Conservation (phyloP, 2,888 invertebrate species). For the Athripsodes cinereus region DNA sequence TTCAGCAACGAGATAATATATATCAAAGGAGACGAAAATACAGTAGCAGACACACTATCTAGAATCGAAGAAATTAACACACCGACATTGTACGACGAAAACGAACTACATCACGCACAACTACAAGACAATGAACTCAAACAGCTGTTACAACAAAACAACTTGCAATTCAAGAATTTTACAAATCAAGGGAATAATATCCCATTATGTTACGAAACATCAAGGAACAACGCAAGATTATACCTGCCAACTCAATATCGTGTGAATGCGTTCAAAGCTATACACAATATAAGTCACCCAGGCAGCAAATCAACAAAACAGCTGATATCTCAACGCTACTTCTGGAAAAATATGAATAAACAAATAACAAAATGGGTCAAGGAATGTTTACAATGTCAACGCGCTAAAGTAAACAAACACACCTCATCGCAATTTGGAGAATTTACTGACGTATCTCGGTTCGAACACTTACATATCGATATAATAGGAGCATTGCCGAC, state of each 20-base stretch:
- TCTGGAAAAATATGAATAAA: constrained; percentile 27
- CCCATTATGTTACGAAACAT: neutral
- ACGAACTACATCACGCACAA: neutral
- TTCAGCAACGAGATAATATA: neutral
- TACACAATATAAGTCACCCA: neutral
- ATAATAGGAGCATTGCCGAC: neutral
- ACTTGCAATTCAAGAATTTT: neutral
- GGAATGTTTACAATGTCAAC: constrained; percentile 2
- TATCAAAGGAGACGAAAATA: neutral
- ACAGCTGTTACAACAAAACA: neutral
- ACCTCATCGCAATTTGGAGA: neutral
- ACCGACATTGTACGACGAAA: neutral
- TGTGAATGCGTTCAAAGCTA: neutral
- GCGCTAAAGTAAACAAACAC: neutral
- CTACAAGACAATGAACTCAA: neutral
- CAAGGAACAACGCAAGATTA: neutral
- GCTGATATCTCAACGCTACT: constrained; percentile 21
- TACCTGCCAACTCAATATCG: neutral
- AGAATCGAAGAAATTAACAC: neutral
- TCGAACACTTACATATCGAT: constrained; percentile 23
- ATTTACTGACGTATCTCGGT: constrained; percentile 29
- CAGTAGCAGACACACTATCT: neutral
- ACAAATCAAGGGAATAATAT: neutral
- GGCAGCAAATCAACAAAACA: neutral
- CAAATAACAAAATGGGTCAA: constrained; percentile 17